Evolutionary conservation across 2,888 invertebrate genomes (phyloP), one percentile per base, ranked within the genome.

Genomic region (Metalampra italica): DNA sequence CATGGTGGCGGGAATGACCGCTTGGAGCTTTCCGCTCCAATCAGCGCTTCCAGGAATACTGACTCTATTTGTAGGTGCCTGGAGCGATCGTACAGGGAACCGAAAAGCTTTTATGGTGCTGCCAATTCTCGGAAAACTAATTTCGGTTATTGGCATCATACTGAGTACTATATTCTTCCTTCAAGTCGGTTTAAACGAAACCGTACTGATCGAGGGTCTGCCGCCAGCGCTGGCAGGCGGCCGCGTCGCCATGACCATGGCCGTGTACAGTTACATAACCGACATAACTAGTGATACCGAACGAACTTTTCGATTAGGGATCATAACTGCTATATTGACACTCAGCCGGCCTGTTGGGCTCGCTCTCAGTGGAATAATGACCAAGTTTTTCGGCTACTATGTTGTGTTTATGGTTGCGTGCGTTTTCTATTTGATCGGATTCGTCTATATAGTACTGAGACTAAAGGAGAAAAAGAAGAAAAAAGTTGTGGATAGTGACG

Each of bases 171-270:
- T 91, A 46, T 92, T 91, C 64, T 91, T 92, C 74, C 65, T 82
- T 29, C 79, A 90, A 73, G 89, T 91, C 60, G 89, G 90, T 36
- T 66, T 91, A 61, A 91, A 91, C 62, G 86, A 90, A 49, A 91
- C 90, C 1, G 91, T 91, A 0, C 63, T 92, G 14, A 79, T 90
- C 15, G 92, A 92, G 64, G 90, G 90, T 0, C 71, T 92, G 0
- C 83, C 92, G 1, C 92, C 92, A 1, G 91, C 92, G 0, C 69
- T 93, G 41, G 91, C 92, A 7, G 93, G 93, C 8, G 92, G 92
- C 0, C 89, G 91, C 45, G 90, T 92, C 14, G 90, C 90, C 9
- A 90, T 91, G 87, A 90, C 91, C 47, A 90, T 91, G 86, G 91
- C 91, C 7, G 86, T 92, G 42, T 91, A 92, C 78, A 92, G 91